A percentile compares a stretch with the other conserved stretches of the same genome.
Evolutionary conservation across 92 coral and sea anemone species (phyloP).

Genomic region (Epizoanthus illoricatus): DNA sequence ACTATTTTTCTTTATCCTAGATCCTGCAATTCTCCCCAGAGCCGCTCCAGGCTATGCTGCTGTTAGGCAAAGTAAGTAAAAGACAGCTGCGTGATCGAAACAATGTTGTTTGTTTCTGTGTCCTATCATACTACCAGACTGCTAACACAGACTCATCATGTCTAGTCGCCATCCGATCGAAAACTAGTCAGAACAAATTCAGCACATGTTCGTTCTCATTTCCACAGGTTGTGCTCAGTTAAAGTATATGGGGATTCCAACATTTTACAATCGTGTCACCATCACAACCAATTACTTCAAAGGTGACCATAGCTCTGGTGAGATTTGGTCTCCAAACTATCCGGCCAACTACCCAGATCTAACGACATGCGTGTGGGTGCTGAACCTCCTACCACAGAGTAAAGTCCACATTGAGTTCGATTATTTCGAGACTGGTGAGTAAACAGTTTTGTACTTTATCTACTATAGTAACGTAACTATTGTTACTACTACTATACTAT

Average conservation of each 20-base stretch:
- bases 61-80: conserved; percentile 74
- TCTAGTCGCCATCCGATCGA: too few species aligned
- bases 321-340: conserved; percentile 65
- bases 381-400: conserved; percentile 57
- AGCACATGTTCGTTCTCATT: neutral
- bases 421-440: conserved; percentile 63
- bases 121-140: neutral
- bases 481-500: neutral
- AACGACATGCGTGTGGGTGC: conserved; percentile 73
- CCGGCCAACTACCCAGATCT: conserved; percentile 57
- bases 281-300: conserved; percentile 51
- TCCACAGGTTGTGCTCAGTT: conserved; percentile 60
- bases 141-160: too few species aligned
- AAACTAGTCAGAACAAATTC: neutral
- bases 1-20: conserved; percentile 10
- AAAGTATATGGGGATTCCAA: neutral
- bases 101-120: neutral
- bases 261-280: neutral
- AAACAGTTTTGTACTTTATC: neutral
- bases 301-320: conserved; percentile 68
- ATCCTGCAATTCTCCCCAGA: conserved; percentile 84
- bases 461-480: neutral
- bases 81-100: neutral
- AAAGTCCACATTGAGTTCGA: conserved; percentile 58
- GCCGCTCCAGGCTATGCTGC: conserved; percentile 69